Evolutionary conservation across 2,797 vertebrate genomes (phyloP), one percentile per base, ranked within the genome.

Genomic region (Xiphophorus birchmanni): DNA sequence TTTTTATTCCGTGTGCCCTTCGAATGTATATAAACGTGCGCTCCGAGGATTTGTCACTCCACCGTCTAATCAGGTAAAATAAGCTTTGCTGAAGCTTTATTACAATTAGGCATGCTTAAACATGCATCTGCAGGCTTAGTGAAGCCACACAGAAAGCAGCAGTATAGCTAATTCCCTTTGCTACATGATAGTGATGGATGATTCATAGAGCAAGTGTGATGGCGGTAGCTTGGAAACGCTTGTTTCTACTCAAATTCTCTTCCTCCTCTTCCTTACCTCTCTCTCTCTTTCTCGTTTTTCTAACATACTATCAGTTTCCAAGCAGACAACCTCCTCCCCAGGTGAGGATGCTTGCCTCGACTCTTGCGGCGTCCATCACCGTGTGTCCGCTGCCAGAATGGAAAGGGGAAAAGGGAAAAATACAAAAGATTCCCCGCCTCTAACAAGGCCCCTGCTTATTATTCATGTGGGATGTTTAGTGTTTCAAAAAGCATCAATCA

Each of bases 401-500:
- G 63, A 4, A 21, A 44, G 29, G n/a, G 7, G n/a, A 52, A 56
- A 73, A 69, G 0, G 1, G 11, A 17, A 13, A 37, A 44, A 32
- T 32, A 1, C 1, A 32, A 63, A 73, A 58, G 21, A 18, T 37
- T 77, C 9, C 37, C 17, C 0, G 40, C 74, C 67, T 23, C 77
- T 82, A 82, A 82, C 82, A 69, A 82, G 81, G 69, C 80, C 26
- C n/a, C 80, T 73, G 58, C 80, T 92, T 87, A 81, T 86, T 85
- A 92, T 86, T 88, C 85, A 82, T 78, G 81, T 76, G 80, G 80
- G 87, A 82, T 87, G 86, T 86, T 93, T 92, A 83, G 76, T 82
- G 82, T 91, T 83, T 90, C 18, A 77, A 78, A 89, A 88, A 90
- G 87, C 88, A 92, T 89, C 87, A 88, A 87, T 92, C 87, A 91